Conservation (phyloP, 1,140 invertebrate genomes). For the Ephestia elutella region DNA sequence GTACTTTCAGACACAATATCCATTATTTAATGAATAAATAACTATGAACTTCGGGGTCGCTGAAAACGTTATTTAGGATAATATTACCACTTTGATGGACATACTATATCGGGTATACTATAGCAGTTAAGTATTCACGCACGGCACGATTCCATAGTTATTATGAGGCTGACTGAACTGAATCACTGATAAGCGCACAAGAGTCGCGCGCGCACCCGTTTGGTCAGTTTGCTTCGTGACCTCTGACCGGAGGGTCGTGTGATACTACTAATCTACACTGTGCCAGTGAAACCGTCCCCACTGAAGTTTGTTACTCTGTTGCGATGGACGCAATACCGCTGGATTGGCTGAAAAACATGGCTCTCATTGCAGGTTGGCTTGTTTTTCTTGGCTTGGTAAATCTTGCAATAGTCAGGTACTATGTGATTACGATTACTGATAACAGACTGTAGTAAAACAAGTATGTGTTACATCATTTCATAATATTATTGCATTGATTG, state of each 20-base stretch:
- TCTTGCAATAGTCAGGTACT: too few relatives aligned
- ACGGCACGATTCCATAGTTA: not conserved
- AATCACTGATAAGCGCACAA: slow-evolving; percentile 47
- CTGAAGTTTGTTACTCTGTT: not conserved
- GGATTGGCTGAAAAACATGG: slow-evolving; percentile 46
- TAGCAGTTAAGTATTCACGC: too few relatives aligned
- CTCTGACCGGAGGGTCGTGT: slow-evolving; percentile 52
- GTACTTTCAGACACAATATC: too few relatives aligned
- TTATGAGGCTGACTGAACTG: slow-evolving; percentile 14
- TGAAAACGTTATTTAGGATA: too few relatives aligned
- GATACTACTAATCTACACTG: slow-evolving; percentile 1
- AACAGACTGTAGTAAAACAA: too few relatives aligned
- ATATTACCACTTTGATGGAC: too few relatives aligned
- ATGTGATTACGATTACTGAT: too few relatives aligned
- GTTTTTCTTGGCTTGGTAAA: slow-evolving; percentile 9
- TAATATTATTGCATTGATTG: too few relatives aligned
- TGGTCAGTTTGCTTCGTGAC: slow-evolving; percentile 49
- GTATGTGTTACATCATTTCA: too few relatives aligned
- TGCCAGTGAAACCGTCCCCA: not conserved
- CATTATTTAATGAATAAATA: too few relatives aligned
- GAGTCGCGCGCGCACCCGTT: slow-evolving; percentile 18
- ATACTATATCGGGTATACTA: too few relatives aligned
- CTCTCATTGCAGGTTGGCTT: slow-evolving; percentile 42
- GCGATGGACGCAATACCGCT: slow-evolving; percentile 21
- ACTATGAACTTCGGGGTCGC: too few relatives aligned